These are phyloP conservation scores for Dicaeum eximium DNA, from an alignment of 2,113 vertebrate species.

Conservation along the genomic window DNA sequence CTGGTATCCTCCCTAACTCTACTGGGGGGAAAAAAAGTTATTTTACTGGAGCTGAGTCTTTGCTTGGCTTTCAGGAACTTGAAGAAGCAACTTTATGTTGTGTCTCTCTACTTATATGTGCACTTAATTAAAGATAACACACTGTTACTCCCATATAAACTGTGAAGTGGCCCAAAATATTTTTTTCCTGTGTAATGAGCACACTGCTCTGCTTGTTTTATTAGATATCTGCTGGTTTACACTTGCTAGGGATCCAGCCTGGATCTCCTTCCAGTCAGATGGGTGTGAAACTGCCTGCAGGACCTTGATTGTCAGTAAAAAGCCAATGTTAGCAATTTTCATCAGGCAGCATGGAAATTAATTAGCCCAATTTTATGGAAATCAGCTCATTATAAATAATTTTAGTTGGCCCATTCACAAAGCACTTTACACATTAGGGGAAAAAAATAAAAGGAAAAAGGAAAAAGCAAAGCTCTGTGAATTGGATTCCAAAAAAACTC, in stretches of 20 bases:
- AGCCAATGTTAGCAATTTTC: slow-evolving; percentile 67
- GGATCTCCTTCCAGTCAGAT: slow-evolving; percentile 22
- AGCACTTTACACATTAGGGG: slow-evolving; percentile 50
- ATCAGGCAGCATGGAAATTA: slow-evolving; percentile 70
- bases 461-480: slow-evolving; percentile 51
- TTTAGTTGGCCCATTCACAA: slow-evolving; percentile 72
- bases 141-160: neutral
- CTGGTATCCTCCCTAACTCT: neutral
- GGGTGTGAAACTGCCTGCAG: slow-evolving; percentile 18
- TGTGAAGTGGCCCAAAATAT: neutral
- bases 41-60: neutral
- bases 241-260: slow-evolving; percentile 48
- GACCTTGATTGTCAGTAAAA: slow-evolving; percentile 59
- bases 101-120: neutral
- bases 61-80: neutral
- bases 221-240: neutral
- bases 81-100: neutral
- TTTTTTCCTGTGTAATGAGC: neutral
- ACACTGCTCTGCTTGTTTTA: neutral
- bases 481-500: slow-evolving; percentile 44
- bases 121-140: neutral
- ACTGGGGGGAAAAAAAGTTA: neutral
- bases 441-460: neutral
- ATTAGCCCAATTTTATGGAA: slow-evolving; percentile 75
- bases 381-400: slow-evolving; percentile 73